Conservation (phyloP, 2,888 invertebrate genomes). For the Brachypterus glaber region DNA sequence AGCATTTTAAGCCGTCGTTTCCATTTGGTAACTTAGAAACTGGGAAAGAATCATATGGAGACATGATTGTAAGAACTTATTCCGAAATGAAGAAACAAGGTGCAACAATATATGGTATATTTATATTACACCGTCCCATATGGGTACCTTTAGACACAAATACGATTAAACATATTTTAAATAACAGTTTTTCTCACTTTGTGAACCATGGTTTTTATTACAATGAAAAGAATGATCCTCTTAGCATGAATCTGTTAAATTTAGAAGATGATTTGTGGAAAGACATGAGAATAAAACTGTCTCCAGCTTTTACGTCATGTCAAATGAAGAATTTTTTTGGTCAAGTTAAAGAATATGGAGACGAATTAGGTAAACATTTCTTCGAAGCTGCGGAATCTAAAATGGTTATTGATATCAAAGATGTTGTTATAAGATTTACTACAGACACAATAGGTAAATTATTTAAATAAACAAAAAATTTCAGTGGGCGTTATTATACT, state of each 20-base stretch:
- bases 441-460: too few relatives aligned
- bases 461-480: too few relatives aligned
- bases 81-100: conserved; percentile 21
- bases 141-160: conserved; percentile 28
- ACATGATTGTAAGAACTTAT: conserved; percentile 18
- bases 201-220: conserved; percentile 24
- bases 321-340: not conserved
- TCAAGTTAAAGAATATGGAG: too few relatives aligned
- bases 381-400: too few relatives aligned
- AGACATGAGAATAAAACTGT: not conserved
- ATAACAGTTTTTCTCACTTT: conserved; percentile 45
- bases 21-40: too few relatives aligned
- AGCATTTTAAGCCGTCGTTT: too few relatives aligned
- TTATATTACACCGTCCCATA: conserved; percentile 36
- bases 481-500: too few relatives aligned
- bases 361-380: too few relatives aligned
- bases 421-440: too few relatives aligned
- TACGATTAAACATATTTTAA: conserved; percentile 41
- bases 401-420: too few relatives aligned
- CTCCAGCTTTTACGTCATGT: not conserved
- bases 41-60: too few relatives aligned
- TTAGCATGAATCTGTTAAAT: conserved; percentile 19
- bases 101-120: conserved; percentile 27
- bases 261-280: conserved; percentile 5
- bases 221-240: conserved; percentile 24